These are phyloP conservation scores for Eupithecia insigniata DNA, from an alignment of 2,888 invertebrate genomes.

Conservation along the genomic window DNA sequence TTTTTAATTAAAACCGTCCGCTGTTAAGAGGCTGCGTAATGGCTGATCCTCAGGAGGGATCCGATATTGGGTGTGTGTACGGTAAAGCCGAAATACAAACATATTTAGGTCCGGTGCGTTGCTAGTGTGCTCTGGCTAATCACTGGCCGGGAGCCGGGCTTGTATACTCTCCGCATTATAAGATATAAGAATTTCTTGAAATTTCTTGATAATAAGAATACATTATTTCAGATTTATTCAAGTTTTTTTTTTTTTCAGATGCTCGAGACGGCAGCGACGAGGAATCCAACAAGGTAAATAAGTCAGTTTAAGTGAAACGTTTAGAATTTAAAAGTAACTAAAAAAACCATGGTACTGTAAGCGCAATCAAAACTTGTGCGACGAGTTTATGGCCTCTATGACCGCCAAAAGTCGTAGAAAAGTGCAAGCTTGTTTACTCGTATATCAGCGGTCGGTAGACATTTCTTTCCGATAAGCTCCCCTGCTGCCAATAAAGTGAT, in stretches of 20 bases:
- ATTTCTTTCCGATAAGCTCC: constrained; percentile 83
- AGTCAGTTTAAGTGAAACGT: constrained; percentile 51
- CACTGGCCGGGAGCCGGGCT: constrained; percentile 65
- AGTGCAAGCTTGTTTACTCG: constrained; percentile 83
- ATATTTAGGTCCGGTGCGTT: constrained; percentile 80
- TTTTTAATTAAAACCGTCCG: constrained; percentile 84
- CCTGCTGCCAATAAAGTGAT: constrained; percentile 84
- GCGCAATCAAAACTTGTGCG: constrained; percentile 75
- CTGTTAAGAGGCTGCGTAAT: constrained; percentile 83
- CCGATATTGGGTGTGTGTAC: constrained; percentile 79
- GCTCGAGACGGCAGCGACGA: constrained; percentile 70
- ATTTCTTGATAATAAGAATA: constrained; percentile 60
- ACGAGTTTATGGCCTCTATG: constrained; percentile 78
- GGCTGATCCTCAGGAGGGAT: constrained; percentile 80
- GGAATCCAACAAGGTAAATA: constrained; percentile 72
- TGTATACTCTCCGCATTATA: constrained; percentile 69
- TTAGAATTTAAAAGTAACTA: constrained; percentile 63
- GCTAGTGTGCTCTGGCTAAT: constrained; percentile 77
- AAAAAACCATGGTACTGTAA: constrained; percentile 58
- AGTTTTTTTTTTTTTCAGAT: constrained; percentile 69
- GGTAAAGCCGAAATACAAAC: constrained; percentile 80
- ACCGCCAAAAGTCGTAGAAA: constrained; percentile 80
- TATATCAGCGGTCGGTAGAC: constrained; percentile 76
- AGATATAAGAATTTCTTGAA: too few relatives aligned
- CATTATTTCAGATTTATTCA: constrained; percentile 29